Evolutionary conservation across 1,140 invertebrate genomes (phyloP).

Genomic region (Drosophila fuyamai): DNA sequence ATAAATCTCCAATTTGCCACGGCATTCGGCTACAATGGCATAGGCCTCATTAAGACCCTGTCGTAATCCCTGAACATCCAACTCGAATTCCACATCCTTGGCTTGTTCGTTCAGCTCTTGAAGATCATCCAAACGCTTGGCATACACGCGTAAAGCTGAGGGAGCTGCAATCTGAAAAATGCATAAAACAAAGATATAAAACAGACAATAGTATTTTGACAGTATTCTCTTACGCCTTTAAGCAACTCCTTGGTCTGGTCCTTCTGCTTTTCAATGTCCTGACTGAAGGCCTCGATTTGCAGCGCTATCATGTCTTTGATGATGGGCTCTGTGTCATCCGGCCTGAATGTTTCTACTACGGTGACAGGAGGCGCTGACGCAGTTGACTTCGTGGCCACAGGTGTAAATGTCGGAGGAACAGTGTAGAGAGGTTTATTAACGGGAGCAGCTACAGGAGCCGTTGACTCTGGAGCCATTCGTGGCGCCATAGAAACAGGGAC

Average conservation of each 20-base stretch:
- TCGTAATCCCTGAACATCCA: constrained; percentile 85
- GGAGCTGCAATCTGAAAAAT: constrained; percentile 85
- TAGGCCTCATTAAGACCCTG: constrained; percentile 87
- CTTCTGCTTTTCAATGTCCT: constrained; percentile 87
- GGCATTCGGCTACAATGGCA: constrained; percentile 88
- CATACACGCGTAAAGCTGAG: constrained; percentile 85
- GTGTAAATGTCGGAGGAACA: constrained; percentile 65
- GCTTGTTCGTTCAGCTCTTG: constrained; percentile 86
- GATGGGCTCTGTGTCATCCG: constrained; percentile 60
- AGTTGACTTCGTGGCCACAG: constrained; percentile 28
- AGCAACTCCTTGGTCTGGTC: constrained; percentile 85
- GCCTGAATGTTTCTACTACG: constrained; percentile 23
- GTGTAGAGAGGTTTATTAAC: constrained; percentile 71
- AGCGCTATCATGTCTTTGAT: constrained; percentile 80
- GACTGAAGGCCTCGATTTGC: constrained; percentile 88
- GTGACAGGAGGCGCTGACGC: neutral
- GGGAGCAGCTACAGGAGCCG: neutral
- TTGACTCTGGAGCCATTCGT: neutral
- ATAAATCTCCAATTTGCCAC: constrained; percentile 84
- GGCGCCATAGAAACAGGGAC: neutral
- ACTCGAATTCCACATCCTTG: constrained; percentile 83
- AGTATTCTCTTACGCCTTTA: constrained; percentile 85
- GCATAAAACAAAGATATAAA: neutral
- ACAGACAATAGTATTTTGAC: no score
- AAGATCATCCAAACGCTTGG: constrained; percentile 85